Evolutionary conservation across 2,113 vertebrate species (phyloP).

Genomic region (Emydura subglobosa): DNA sequence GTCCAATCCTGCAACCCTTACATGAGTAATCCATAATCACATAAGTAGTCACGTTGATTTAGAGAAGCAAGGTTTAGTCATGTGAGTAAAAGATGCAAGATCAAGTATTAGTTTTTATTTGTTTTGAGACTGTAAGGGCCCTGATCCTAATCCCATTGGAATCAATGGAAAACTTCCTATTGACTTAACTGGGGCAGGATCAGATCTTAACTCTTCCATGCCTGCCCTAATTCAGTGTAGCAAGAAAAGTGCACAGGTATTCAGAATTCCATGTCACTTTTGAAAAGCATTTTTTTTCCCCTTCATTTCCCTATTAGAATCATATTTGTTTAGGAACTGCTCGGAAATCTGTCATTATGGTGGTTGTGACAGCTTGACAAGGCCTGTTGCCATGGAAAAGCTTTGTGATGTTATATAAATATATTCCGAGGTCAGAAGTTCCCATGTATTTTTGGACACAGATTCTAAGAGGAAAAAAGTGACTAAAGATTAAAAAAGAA

Average conservation of each 20-base stretch:
- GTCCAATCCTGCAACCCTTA: not conserved
- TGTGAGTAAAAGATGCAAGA: not conserved
- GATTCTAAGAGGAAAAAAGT: constrained; percentile 71
- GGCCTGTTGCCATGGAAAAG: constrained; percentile 81
- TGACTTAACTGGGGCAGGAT: not conserved
- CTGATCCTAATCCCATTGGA: not conserved
- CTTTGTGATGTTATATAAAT: constrained; percentile 83
- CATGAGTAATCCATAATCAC: not conserved
- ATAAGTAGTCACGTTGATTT: not conserved
- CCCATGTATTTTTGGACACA: constrained; percentile 78
- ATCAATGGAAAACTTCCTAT: not conserved
- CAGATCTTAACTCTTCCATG: not conserved
- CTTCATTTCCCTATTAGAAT: constrained; percentile 67
- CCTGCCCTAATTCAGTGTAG: not conserved
- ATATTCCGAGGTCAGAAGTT: constrained; percentile 78
- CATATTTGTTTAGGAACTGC: constrained; percentile 76
- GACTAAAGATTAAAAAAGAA: constrained; percentile 73
- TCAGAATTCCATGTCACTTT: not conserved
- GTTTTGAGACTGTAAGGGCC: not conserved
- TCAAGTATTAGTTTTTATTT: not conserved
- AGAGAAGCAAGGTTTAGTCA: not conserved
- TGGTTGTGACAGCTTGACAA: constrained; percentile 78
- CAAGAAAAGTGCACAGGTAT: not conserved
- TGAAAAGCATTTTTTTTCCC: constrained; percentile 17
- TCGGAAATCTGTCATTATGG: constrained; percentile 74